Base-by-base conservation (phyloP, 2,888 invertebrate species). In the Clostera curtula region DNA sequence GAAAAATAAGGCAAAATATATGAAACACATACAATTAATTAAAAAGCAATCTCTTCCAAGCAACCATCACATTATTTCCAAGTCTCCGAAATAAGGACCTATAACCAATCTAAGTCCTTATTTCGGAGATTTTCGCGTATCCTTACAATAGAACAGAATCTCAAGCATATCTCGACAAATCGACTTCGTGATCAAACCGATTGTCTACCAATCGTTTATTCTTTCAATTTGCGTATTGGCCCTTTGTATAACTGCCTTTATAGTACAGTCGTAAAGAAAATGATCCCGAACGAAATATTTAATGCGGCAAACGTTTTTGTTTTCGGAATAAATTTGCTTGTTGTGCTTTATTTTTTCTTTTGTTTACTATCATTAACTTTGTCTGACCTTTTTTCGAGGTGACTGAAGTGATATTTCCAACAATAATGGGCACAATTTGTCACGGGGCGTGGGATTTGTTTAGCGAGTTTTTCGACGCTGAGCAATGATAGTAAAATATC, bases 111-210 rank as follows among this genome's bases (percentile, higher is more conserved):
- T n/a, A n/a, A n/a, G n/a, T n/a, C n/a, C n/a, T n/a, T n/a, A n/a
- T n/a, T n/a, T n/a, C n/a, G n/a, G n/a, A n/a, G n/a, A n/a, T n/a
- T n/a, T n/a, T n/a, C n/a, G 50, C 58, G 56, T 56, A 58, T 60
- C 41, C 45, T 38, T 43, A n/a, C n/a, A 45, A 46, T 49, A 31
- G 43, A 29, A 29, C 11, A 35, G 31, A 38, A 40, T 52, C 40
- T 31, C 29, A 49, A 45, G 58, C 54, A 66, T 70, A 69, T 73
- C 68, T 67, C 9, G 52, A 47, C 49, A 62, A 69, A 68, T 69
- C 58, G 63, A 51, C 63, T 58, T 46, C 36, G 41, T 56, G 52
- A 59, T 60, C 53, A 52, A 56, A 48, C 53, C 60, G 48, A 62
- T 63, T 68, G 59, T 61, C 59, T 55, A n/a, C 38, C 50, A 38